Evolutionary conservation across 1,140 invertebrate genomes (phyloP).

Genomic region (Piezodorus guildinii): DNA sequence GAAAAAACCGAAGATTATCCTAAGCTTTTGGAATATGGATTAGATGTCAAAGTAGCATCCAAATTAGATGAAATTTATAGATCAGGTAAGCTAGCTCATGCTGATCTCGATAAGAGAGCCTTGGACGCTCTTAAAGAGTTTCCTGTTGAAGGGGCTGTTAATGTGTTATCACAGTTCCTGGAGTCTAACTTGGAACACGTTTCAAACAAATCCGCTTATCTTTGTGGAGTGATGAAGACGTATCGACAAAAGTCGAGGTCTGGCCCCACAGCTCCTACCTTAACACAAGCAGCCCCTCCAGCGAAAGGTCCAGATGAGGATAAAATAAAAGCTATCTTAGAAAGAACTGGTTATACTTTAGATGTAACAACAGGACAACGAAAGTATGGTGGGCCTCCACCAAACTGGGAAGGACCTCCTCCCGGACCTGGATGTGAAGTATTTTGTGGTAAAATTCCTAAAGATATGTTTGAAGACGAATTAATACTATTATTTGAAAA

Average conservation of each 20-base stretch:
- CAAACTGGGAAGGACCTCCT: conserved; percentile 79
- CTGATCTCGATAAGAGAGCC: conserved; percentile 89
- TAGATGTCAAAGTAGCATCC: conserved; percentile 81
- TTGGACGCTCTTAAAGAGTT: conserved; percentile 95
- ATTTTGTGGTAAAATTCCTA: conserved; percentile 98
- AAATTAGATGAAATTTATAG: conserved; percentile 96
- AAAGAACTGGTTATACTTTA: conserved; percentile 88
- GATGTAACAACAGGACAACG: conserved; percentile 98
- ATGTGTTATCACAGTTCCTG: conserved; percentile 87
- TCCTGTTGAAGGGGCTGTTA: conserved; percentile 85
- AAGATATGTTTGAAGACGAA: conserved; percentile 98
- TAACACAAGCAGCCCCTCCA: conserved; percentile 38
- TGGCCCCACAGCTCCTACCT: conserved; percentile 46
- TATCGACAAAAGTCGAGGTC: conserved; percentile 86
- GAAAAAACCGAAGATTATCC: conserved; percentile 74
- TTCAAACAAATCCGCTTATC: conserved; percentile 94
- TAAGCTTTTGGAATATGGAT: conserved; percentile 83
- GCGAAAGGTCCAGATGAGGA: conserved; percentile 76
- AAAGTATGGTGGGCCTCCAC: conserved; percentile 96
- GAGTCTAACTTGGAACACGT: conserved; percentile 96
- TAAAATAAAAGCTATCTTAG: conserved; percentile 84
- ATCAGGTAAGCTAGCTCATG: conserved; percentile 87
- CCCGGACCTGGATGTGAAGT: conserved; percentile 91
- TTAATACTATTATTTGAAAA: conserved; percentile 95
- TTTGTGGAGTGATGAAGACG: conserved; percentile 97